Conservation (phyloP, 2,113 vertebrate species). For the Brachypodius melanocephalos region DNA sequence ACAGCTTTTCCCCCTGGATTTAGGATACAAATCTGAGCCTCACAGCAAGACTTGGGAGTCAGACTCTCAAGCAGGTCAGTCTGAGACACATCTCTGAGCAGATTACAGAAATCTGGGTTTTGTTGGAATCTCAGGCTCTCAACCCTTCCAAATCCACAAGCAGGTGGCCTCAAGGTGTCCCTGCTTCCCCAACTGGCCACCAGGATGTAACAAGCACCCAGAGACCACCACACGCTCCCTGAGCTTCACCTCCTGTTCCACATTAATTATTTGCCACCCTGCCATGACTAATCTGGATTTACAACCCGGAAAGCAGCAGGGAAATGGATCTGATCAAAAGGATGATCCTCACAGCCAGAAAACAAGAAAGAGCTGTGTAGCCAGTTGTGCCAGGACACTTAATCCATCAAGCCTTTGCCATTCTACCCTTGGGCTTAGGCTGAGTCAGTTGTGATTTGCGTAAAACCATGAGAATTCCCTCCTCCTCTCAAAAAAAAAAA, state of each 20-base stretch:
- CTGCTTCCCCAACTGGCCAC: neutral
- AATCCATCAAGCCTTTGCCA: constrained; percentile 15
- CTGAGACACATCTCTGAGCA: neutral
- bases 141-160: neutral
- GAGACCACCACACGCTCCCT: neutral
- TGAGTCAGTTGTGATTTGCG: constrained; percentile 53
- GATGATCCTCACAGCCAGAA: constrained; percentile 11
- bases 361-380: constrained; percentile 40
- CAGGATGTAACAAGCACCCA: neutral
- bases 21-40: neutral
- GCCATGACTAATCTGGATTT: constrained; percentile 27
- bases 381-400: constrained; percentile 62
- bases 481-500: neutral
- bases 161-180: neutral
- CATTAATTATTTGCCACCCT: constrained; percentile 18
- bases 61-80: neutral
- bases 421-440: constrained; percentile 52
- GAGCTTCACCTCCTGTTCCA: neutral
- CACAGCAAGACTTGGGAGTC: neutral
- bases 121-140: neutral
- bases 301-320: neutral
- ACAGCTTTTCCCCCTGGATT: neutral
- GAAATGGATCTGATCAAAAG: constrained; percentile 51
- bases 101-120: neutral
- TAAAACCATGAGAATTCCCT: constrained; percentile 65